Evolutionary conservation across 2,797 vertebrate species (phyloP), one percentile per base, ranked within the genome.

Genomic region (Yasuhikotakia modesta): DNA sequence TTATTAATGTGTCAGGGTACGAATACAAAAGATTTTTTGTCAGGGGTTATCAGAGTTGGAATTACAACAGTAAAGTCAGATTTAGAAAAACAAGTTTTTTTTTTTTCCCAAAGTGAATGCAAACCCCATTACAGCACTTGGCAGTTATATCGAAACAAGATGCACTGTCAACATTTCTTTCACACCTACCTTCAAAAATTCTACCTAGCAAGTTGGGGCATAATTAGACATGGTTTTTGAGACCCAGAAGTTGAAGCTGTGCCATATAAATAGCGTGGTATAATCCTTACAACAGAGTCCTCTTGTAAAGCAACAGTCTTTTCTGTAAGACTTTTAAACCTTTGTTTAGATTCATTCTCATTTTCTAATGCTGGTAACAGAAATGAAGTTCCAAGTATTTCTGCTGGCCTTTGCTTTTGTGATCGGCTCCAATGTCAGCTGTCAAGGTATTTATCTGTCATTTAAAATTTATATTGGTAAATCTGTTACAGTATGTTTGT

Each of bases 361-460:
- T 63, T 48, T 52, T 14, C 4, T 22, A 14, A 1, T 43, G 39
- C 30, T 52, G 17, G 32, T 14, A 19, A 13, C 66, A 84, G 7
- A 22, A 16, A 92, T 91, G 90, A 83, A 69, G 50, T 71, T 78
- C 5, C 82, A 43, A 24, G 58, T 89, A 80, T 39, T 90, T 58
- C 22, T 84, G 53, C 66, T 86, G 65, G 17, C 78, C 24, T 46
- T 70, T 76, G 61, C 81, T 65, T 46, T 67, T 19, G 74, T 90
- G 66, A 45, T 87, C 46, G 1, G 79, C 46, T 77, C 87, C 32
- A 67, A 60, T 52, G 73, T 84, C 21, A 48, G 84, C 66, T 78
- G 84, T 73, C 85, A 90, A 89, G 91, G 91, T 92, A 91, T 22
- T 63, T 14, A 7, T 35, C 24, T 64, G n/a, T n/a, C n/a, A n/a